Evolutionary conservation across 1,140 invertebrate species (phyloP).

Genomic region (Proctacanthus coquilletti): DNA sequence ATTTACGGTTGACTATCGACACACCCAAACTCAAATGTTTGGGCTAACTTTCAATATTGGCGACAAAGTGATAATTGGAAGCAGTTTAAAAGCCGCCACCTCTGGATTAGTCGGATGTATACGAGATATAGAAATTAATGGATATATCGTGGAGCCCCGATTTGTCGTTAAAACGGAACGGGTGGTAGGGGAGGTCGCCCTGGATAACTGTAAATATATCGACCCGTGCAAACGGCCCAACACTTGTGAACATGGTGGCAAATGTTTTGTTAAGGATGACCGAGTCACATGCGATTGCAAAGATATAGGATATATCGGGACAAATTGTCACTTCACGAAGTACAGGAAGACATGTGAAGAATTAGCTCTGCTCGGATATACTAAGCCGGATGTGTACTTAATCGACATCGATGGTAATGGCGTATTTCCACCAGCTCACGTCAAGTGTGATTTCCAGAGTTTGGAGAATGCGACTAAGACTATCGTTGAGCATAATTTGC

Average conservation of each 20-base stretch:
- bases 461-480: constrained; percentile 74
- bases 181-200: constrained; percentile 68
- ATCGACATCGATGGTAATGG: constrained; percentile 91
- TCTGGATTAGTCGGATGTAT: constrained; percentile 80
- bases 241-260: constrained; percentile 80
- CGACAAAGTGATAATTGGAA: constrained; percentile 55
- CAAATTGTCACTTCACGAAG: constrained; percentile 84
- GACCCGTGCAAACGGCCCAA: constrained; percentile 78
- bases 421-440: constrained; percentile 72
- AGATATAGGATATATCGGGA: constrained; percentile 72
- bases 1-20: constrained; percentile 55
- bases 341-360: constrained; percentile 86
- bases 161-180: constrained; percentile 64
- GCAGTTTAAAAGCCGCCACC: constrained; percentile 46
- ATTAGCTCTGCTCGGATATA: constrained; percentile 66
- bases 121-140: constrained; percentile 72
- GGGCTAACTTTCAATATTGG: constrained; percentile 40
- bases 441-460: constrained; percentile 79
- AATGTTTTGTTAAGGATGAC: constrained; percentile 77
- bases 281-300: constrained; percentile 76
- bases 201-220: constrained; percentile 82
- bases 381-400: constrained; percentile 72
- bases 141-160: constrained; percentile 47
- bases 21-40: constrained; percentile 50
- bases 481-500: constrained; percentile 83